Percentiles rank a stretch among this genome's conserved stretches.
phyloP scores from a whole-genome alignment of 37 sponge, comb jelly and placozoan genomes.

The Beroe ovata region DNA sequence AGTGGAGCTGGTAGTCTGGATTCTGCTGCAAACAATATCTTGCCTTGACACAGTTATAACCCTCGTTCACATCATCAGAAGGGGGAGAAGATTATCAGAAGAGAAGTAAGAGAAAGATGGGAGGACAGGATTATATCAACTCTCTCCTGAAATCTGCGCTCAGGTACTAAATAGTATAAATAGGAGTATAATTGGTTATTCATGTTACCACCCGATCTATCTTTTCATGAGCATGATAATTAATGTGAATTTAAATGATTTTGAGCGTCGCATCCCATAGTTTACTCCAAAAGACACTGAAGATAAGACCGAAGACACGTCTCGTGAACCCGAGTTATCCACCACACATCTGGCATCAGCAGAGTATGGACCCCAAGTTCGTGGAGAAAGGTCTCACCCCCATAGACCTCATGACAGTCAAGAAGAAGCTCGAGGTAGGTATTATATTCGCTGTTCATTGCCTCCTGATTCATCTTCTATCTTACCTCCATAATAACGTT shows the following conservation, averaged over 20 bases:
- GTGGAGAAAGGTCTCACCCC: constrained; percentile 47
- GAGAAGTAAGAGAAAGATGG: constrained; percentile 48
- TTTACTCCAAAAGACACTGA: constrained; percentile 61
- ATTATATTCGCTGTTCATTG: too few species aligned
- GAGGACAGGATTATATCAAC: constrained; percentile 59
- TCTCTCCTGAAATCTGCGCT: constrained; percentile 55
- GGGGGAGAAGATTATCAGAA: constrained; percentile 2
- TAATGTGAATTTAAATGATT: background rate
- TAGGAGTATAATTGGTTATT: too few species aligned
- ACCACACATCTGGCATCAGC: constrained; percentile 63
- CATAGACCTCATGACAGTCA: constrained; percentile 60
- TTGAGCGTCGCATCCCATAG: too few species aligned
- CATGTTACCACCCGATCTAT: too few species aligned
- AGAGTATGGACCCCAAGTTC: constrained; percentile 66
- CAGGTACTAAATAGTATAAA: constrained; percentile 1
- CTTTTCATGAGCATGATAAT: too few species aligned
- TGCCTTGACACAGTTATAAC: too few species aligned
- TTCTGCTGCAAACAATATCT: too few species aligned
- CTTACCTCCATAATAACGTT: too few species aligned
- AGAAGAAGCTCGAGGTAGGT: constrained; percentile 59
- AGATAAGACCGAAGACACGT: constrained; percentile 52
- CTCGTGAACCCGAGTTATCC: constrained; percentile 63
- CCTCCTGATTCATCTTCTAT: too few species aligned
- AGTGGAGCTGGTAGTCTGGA: too few species aligned
- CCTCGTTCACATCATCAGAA: too few species aligned